A percentile compares a stretch with the other conserved stretches of the same genome.
Conservation (phyloP, 2,113 vertebrate species). For the Pimephales promelas region DNA sequence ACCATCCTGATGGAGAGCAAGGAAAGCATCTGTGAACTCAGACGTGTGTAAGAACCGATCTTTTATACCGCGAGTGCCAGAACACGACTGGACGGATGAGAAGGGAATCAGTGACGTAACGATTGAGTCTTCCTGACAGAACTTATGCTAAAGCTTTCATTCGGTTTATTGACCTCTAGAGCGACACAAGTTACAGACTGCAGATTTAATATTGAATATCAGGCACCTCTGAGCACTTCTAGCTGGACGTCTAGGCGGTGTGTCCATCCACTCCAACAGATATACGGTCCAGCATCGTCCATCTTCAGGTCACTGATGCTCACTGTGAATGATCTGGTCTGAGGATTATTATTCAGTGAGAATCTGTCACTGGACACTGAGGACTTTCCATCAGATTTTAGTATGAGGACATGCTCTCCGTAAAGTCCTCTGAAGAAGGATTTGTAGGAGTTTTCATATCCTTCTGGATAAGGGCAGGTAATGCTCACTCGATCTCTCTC, state of each 20-base stretch:
- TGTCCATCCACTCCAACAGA: conserved; percentile 1
- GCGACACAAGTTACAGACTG: too few species aligned
- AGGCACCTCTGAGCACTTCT: conserved; percentile 2
- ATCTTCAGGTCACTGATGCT: not conserved
- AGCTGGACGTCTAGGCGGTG: not conserved
- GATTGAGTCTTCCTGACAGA: too few species aligned
- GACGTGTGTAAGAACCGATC: too few species aligned
- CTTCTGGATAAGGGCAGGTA: not conserved
- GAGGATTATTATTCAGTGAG: not conserved
- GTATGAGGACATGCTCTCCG: not conserved
- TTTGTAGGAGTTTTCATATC: not conserved
- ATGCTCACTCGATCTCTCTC: not conserved
- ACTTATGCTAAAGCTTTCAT: too few species aligned
- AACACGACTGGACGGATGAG: too few species aligned
- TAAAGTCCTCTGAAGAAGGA: conserved; percentile 5
- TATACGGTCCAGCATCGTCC: not conserved
- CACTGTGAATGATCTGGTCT: conserved; percentile 16
- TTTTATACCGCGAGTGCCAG: too few species aligned
- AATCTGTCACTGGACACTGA: not conserved
- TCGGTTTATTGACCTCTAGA: too few species aligned
- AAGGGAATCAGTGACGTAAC: too few species aligned
- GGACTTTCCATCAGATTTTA: not conserved
- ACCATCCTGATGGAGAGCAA: too few species aligned
- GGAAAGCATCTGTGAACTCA: too few species aligned
- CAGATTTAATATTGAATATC: not conserved